Conservation (phyloP, 1,140 invertebrate species). For the Eupristina koningsbergeri region DNA sequence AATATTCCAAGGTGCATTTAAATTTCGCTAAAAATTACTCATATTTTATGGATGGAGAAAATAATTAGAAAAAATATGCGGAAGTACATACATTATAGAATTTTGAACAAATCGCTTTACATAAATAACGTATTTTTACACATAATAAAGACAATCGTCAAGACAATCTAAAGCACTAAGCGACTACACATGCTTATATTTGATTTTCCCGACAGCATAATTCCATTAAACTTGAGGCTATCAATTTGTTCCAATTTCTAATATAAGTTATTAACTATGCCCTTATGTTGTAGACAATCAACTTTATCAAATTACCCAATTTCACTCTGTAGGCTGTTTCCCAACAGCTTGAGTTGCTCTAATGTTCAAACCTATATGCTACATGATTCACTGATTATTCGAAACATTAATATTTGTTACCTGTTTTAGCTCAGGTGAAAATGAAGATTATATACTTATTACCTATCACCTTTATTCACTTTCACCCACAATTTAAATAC, state of each 20-base stretch:
- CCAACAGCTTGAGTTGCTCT: background rate
- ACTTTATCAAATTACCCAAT: background rate
- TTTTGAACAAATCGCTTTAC: background rate
- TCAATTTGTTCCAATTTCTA: constrained; percentile 7
- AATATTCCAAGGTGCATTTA: too few relatives aligned
- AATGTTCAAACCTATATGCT: background rate
- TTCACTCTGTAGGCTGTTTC: background rate
- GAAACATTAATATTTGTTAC: background rate
- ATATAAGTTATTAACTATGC: background rate
- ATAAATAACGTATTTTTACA: background rate
- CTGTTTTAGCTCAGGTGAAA: background rate
- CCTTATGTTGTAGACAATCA: background rate
- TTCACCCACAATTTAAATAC: too few relatives aligned
- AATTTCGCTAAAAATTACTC: background rate
- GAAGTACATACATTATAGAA: background rate
- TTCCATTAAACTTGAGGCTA: background rate
- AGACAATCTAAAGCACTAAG: background rate
- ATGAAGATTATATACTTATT: background rate
- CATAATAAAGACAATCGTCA: background rate
- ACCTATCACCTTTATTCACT: too few relatives aligned
- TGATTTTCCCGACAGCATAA: background rate
- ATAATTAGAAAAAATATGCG: background rate
- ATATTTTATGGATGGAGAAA: background rate
- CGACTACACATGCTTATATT: background rate
- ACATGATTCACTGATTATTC: background rate